Evolutionary conservation across 2,888 invertebrate species (phyloP), one percentile per base, ranked within the genome.

Genomic region (Scaptomyza cyrtandrae): DNA sequence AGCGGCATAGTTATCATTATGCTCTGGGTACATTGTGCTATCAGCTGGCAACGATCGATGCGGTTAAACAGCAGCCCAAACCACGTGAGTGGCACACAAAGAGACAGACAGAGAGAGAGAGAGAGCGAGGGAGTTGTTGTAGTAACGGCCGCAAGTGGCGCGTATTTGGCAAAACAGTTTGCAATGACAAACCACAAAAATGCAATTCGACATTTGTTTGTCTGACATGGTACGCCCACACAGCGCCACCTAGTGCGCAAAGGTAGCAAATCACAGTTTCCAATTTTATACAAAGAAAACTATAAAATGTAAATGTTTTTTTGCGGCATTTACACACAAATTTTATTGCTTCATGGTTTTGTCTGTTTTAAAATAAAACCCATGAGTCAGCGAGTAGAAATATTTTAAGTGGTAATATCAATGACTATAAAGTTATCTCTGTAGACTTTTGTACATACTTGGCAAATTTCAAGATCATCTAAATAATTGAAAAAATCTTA

Each of bases 21-120:
- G 68, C 81, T 56, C 58, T 58, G 69, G 50, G 72, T 50, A 72
- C 83, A 82, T 84, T 85, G 84, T 83, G 67, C 82, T 83, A 83
- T 83, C 83, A 86, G 82, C 85, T 87, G 81, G 83, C 85, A 71
- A 82, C 79, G 79, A 83, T 83, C 83, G 85, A 74, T 83, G 82
- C 69, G 82, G 82, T 85, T 81, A 82, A 71, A 77, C 82, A 58
- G 83, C 82, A 70, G 78, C 64, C 31, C 53, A 44, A 41, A 41
- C 14, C 33, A 46, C 16, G 31, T 48, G 43, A 54, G 49, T 27
- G 37, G 16, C 33, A 35, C 14, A 24, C 29, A 29, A 7, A 46
- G 24, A 29, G 14, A 24, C 24, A 29, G 19, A 19, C 19, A 19
- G 19, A 19, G 19, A 19, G 19, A 61, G n/a, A n/a, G 14, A 19